Percentiles rank a stretch among this genome's conserved stretches.
These are phyloP conservation scores for Pseudoatta argentina DNA, from an alignment of 1,140 invertebrate genomes.

Conservation along the genomic window DNA sequence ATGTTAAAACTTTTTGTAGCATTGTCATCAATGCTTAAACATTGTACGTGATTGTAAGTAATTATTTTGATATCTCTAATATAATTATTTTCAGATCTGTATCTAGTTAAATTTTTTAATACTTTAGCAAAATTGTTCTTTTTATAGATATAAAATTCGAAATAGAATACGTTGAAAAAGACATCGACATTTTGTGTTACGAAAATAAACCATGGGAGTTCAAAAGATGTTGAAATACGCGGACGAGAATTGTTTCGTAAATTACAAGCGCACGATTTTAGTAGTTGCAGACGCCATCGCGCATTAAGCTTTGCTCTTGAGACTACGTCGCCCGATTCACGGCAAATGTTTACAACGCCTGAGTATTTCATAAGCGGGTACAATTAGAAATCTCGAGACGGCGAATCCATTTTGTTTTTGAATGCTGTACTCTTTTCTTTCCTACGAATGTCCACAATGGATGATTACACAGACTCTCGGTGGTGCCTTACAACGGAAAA, in stretches of 20 bases:
- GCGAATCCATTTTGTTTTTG: conserved; percentile 51
- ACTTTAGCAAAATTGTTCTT: no score
- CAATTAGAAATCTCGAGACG: conserved; percentile 63
- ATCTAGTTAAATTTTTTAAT: no score
- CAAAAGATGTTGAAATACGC: neutral
- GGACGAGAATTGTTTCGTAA: conserved; percentile 48
- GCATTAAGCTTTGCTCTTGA: conserved; percentile 35
- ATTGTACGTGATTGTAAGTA: no score
- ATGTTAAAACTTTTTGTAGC: no score
- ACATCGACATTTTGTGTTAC: neutral
- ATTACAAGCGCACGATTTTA: conserved; percentile 17
- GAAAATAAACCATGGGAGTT: conserved; percentile 14
- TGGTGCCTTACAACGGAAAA: conserved; percentile 60
- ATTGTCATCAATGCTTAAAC: no score
- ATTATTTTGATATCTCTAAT: no score
- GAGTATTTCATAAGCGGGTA: conserved; percentile 57
- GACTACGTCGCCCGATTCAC: conserved; percentile 34
- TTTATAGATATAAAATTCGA: neutral
- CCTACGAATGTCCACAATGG: conserved; percentile 40
- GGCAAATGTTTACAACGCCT: conserved; percentile 47
- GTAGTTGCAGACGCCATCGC: conserved; percentile 8
- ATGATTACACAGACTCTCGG: conserved; percentile 68
- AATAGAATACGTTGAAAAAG: neutral
- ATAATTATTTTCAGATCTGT: no score
- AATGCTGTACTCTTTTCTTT: conserved; percentile 25